Evolutionary conservation across 2,113 vertebrate genomes (phyloP), one percentile per base, ranked within the genome.

Genomic region (Zootoca vivipara): DNA sequence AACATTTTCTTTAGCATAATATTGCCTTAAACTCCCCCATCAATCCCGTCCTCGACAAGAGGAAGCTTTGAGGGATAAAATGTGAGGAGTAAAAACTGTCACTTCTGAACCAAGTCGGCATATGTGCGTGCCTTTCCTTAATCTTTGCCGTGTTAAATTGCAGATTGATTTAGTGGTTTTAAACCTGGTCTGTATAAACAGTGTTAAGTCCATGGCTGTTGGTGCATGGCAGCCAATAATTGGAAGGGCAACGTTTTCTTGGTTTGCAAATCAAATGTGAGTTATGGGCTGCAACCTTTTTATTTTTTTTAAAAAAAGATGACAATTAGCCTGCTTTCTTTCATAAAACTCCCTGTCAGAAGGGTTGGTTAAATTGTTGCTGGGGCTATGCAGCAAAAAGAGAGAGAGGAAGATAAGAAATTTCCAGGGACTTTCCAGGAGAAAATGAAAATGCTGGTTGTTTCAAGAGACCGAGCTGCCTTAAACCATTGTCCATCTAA

Each of bases 1-100:
- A 95, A 90, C 78, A 78, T 80, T 89, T 94, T 86, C 93, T 38
- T 79, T 92, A 40, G 33, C 87, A 86, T 91, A 94, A 95, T 89
- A 88, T 89, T 89, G 28, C 28, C 89, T 92, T 92, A 83, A 82
- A 62, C 84, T 30, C 62, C 80, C 73, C 78, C 87, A 95, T 95
- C 91, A 82, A 65, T 92, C 93, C 87, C 86, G 5, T 15, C 82
- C 87, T 89, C 88, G 90, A 93, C 93, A 96, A 86, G 89, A 77
- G 67, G 74, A 92, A 75, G 52, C 67, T 87, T 75, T 84, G 52
- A 89, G 88, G n/a, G 75, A 1, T 89, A 30, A 42, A 88, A 83
- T 74, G 67, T 42, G 7, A 24, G 75, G 28, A 26, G 78, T 8
- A 78, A 62, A 20, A 88, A 90, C 56, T 90, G 81, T 4, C 92